Evolutionary conservation across 2,113 vertebrate species (phyloP), one percentile per base, ranked within the genome.

Genomic region (Thermophis baileyi): DNA sequence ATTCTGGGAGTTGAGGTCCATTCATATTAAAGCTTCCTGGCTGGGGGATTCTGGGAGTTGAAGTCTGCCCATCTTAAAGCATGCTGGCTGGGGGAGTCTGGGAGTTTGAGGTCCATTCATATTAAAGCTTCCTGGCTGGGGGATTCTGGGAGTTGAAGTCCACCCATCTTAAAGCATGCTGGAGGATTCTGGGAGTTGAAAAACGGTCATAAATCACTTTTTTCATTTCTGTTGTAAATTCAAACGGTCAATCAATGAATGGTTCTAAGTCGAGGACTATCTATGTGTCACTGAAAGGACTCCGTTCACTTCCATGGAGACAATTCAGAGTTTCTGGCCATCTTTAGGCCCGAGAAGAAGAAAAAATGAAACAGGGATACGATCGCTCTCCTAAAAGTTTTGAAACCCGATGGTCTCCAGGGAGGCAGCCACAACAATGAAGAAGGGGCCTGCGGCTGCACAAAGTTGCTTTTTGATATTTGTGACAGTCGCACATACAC

Each of bases 1-100:
- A 8, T 57, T 57, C 7, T 57, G 54, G 54, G 54, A 57, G 2
- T 57, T 57, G 55, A 57, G 9, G 8, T 57, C 24, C 55, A 9
- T 0, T 0, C 24, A 25, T 50, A 11, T 50, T 50, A 50, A 50
- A 50, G 10, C 50, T 12, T 50, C 1, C 0, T 2, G 54, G 25
- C 3, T 27, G 25, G 9, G 25, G 57, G 1, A 60, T 27, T 60
- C 57, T 27, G 57, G 57, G 25, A 60, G 0, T 60, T 60, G 57
- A 27, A 60, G 9, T 60, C 25, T 25, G 11, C 3, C 0, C 9
- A 3, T 27, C 57, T 27, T 11, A 11, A 63, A 4, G 10, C 27
- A 0, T 30, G 1, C 0, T 4, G 57, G 3, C 0, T 30, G 27
- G 0, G 3, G 57, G 9, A 63, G 30, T 63, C 27, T 63, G 57